Percentiles rank a stretch among this genome's conserved stretches.
These are phyloP conservation scores for Ibycter americanus DNA, from an alignment of 2,797 vertebrate genomes.

Conservation along the genomic window DNA sequence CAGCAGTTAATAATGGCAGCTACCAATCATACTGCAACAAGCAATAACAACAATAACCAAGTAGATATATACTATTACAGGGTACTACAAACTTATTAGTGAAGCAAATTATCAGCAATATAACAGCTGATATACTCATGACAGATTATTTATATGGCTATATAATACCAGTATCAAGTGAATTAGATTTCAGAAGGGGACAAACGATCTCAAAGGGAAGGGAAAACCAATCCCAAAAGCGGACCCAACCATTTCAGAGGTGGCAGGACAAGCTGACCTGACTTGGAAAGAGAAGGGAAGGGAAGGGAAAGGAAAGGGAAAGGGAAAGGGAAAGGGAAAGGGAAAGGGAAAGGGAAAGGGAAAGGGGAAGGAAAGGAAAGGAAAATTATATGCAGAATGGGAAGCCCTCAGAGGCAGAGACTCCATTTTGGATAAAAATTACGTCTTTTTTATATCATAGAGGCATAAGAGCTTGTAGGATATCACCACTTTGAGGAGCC, in stretches of 20 bases:
- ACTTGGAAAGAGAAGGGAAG: too few species aligned
- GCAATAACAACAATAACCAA: neutral
- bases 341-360: too few species aligned
- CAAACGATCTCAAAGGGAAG: neutral
- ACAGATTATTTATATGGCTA: neutral
- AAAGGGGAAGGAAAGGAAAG: too few species aligned
- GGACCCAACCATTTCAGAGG: neutral
- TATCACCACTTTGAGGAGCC: neutral
- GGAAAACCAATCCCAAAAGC: neutral
- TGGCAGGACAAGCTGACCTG: neutral
- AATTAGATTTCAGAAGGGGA: neutral
- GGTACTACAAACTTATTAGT: neutral
- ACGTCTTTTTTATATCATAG: neutral
- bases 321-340: too few species aligned
- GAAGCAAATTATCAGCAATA: neutral
- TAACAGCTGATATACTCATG: neutral
- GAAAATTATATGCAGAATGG: accelerated
- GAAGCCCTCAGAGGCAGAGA: neutral
- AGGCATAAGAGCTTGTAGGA: neutral
- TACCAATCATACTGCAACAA: neutral
- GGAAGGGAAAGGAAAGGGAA: too few species aligned
- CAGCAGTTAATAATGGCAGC: neutral
- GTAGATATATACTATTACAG: neutral
- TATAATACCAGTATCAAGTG: neutral
- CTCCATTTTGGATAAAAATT: neutral